Evolutionary conservation across 2,888 invertebrate genomes (phyloP).

Genomic region (Meiosimyza platycephala): DNA sequence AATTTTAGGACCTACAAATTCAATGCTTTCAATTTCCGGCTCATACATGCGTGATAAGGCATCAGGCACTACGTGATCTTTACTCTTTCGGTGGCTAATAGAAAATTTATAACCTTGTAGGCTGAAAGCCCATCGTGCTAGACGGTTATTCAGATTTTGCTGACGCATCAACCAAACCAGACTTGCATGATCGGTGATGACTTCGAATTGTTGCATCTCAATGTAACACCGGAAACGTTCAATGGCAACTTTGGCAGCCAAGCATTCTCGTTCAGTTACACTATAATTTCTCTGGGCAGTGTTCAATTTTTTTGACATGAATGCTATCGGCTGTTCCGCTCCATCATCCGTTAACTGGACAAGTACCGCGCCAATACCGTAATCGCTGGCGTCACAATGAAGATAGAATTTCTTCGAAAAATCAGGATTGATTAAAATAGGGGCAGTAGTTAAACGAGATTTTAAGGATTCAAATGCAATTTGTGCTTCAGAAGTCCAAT

Average conservation of each 20-base stretch:
- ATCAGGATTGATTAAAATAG: conserved; percentile 30
- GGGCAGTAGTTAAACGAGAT: conserved; percentile 18
- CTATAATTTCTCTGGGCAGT: conserved; percentile 25
- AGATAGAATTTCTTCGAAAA: conserved; percentile 24
- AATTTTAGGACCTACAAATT: neutral
- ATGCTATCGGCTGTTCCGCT: conserved; percentile 25
- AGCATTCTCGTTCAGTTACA: conserved; percentile 28
- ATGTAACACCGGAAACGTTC: conserved; percentile 14
- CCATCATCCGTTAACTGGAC: conserved; percentile 13
- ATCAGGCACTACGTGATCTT: neutral
- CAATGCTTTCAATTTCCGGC: neutral
- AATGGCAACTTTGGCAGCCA: conserved; percentile 20
- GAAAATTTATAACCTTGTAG: conserved; percentile 28
- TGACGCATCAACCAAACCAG: conserved; percentile 26
- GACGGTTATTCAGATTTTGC: conserved; percentile 13
- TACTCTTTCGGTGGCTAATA: conserved; percentile 2
- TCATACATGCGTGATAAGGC: neutral
- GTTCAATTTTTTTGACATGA: conserved; percentile 39
- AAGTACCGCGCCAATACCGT: conserved; percentile 23
- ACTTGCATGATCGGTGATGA: conserved; percentile 29
- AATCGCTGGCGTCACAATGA: conserved; percentile 33
- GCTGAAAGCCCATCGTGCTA: conserved; percentile 29
- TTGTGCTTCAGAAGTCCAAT: conserved; percentile 33
- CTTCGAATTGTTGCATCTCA: conserved; percentile 24
- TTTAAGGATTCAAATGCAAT: conserved; percentile 30